phyloP scores from a whole-genome alignment of 1,140 invertebrate species.

The Batillaria attramentaria region DNA sequence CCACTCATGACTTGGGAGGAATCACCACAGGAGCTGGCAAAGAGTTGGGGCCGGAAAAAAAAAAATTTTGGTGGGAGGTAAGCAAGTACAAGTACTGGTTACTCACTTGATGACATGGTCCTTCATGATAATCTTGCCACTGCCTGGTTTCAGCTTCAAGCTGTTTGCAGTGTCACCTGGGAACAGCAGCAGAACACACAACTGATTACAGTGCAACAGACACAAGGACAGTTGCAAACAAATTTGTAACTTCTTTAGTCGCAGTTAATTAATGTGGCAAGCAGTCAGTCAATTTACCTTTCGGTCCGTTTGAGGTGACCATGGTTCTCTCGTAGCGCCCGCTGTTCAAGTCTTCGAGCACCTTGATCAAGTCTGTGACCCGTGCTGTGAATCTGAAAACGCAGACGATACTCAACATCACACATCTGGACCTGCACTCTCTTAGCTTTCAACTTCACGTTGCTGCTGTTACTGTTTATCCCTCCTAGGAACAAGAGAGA shows the following conservation, averaged over 20 bases:
- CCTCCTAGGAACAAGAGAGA: no score
- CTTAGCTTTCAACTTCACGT: no score
- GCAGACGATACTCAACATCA: neutral
- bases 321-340: conserved; percentile 92
- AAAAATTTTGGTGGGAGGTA: no score
- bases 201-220: neutral
- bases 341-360: conserved; percentile 88
- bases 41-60: no score
- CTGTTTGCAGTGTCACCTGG: conserved; percentile 26
- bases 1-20: no score
- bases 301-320: conserved; percentile 74
- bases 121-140: conserved; percentile 86
- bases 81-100: no score
- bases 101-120: conserved; percentile 87
- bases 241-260: neutral
- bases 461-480: no score
- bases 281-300: no score
- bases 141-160: conserved; percentile 76
- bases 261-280: neutral
- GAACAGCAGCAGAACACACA: neutral
- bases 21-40: no score
- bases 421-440: no score
- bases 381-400: conserved; percentile 84
- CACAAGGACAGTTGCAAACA: neutral
- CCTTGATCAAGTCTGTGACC: conserved; percentile 90